phyloP scores from a whole-genome alignment of 92 coral and sea anemone genomes.

The Epizoanthus scotinus region DNA sequence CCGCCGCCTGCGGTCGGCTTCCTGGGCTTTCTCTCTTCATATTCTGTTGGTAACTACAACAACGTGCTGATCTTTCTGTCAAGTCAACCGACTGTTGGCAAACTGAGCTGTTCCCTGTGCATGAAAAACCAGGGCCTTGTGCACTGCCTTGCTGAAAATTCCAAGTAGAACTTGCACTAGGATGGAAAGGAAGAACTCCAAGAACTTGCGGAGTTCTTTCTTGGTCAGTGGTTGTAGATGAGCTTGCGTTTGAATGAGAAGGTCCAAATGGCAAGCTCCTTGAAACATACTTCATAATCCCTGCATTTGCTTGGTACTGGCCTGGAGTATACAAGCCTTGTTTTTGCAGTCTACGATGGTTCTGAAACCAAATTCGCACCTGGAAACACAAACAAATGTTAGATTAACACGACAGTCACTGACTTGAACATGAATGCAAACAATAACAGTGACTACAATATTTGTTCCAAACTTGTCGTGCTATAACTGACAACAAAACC shows the following conservation, averaged over 20 bases:
- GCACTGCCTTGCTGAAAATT: neutral
- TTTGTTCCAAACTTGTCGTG: no score
- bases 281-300: constrained; percentile 20
- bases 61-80: neutral
- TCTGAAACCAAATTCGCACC: constrained; percentile 53
- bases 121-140: neutral
- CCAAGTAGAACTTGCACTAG: neutral
- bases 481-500: no score
- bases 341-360: constrained; percentile 48
- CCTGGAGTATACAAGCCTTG: constrained; percentile 48
- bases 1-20: neutral
- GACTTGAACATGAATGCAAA: no score
- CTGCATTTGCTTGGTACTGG: constrained; percentile 29
- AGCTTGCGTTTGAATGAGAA: constrained; percentile 9
- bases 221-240: constrained; percentile 11
- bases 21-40: neutral
- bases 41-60: neutral
- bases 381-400: constrained; percentile 1
- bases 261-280: neutral
- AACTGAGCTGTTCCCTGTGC: neutral
- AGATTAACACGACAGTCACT: no score
- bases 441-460: no score
- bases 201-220: neutral
- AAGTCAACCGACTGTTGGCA: neutral
- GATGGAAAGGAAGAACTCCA: neutral